Percentiles rank a stretch among this genome's conserved stretches.
phyloP scores from a whole-genome alignment of 2,113 vertebrate species.

The Lontra canadensis region DNA sequence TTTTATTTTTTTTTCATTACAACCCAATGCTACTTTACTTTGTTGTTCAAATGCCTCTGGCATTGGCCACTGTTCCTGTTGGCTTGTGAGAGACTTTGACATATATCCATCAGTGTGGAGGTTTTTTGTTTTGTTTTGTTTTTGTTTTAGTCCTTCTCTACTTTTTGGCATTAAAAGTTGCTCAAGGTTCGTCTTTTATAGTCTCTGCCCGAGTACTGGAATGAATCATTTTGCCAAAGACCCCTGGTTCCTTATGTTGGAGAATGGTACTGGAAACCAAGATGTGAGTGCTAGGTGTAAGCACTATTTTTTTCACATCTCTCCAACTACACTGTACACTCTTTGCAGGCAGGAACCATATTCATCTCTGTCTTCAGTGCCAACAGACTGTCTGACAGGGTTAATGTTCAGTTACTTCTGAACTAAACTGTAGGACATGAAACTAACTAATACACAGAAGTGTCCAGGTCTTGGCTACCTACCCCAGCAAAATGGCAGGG shows the following conservation, averaged over 20 bases:
- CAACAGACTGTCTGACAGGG: background rate
- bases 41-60: background rate
- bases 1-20: background rate
- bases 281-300: background rate
- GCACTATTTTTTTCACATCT: background rate
- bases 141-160: background rate
- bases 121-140: background rate
- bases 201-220: background rate
- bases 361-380: background rate
- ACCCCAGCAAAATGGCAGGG: slow-evolving; percentile 73
- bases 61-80: background rate
- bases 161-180: background rate
- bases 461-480: slow-evolving; percentile 72
- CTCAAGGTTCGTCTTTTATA: background rate
- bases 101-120: background rate
- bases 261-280: slow-evolving; percentile 38
- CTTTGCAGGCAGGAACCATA: background rate
- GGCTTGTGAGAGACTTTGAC: background rate
- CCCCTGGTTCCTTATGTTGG: background rate
- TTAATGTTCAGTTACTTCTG: background rate
- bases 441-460: background rate
- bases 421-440: slow-evolving; percentile 9
- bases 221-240: slow-evolving; percentile 24
- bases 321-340: background rate
- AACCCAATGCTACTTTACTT: background rate